Evolutionary conservation across 1,140 invertebrate genomes (phyloP), one percentile per base, ranked within the genome.

Genomic region (Hormaphis cornu): DNA sequence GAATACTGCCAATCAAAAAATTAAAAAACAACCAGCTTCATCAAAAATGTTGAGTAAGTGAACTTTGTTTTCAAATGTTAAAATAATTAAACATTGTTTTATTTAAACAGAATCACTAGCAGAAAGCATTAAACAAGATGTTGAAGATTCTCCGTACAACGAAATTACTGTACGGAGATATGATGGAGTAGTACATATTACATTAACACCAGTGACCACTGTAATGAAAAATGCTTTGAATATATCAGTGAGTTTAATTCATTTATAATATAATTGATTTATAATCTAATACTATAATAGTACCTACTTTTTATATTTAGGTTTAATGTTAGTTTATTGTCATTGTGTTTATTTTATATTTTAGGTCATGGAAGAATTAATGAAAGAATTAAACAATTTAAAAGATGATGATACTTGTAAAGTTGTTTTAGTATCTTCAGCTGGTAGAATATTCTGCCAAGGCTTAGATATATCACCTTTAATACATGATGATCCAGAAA

Each of bases 401-500:
- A 80, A 80, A 58, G 82, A 82, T 70, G 87, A 88, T 72, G 78
- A 81, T 1, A 81, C 70, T 5, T 78, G 78, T 72, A 79, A 83
- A 72, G 83, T 85, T 8, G 86, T 88, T 26, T 76, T 88, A 20
- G 74, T 90, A 2, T 84, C 82, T 20, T 85, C 82, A 30, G 83
- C 81, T 7, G 84, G 83, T 14, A 80, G 77, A 20, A 82, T 83
- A 37, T 89, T 89, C 73, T 89, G 87, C 72, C 83, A 87, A 72
- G 88, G 88, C 24, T 76, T 90, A 37, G 87, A 90, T 76, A 81
- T 88, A 52, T 83, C 83, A 30, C 79, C 78, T 28, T 75, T 90
- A 42, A 74, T 87, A 9, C 78, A 81, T n/a, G 74, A 79, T 14
- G 81, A 83, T 37, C 78, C 81, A 24, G 83, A 84, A n/a, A 81